A percentile compares a stretch with the other conserved stretches of the same genome.
These are phyloP conservation scores for Liodrosophila aerea DNA, from an alignment of 2,888 invertebrate species.

Conservation along the genomic window DNA sequence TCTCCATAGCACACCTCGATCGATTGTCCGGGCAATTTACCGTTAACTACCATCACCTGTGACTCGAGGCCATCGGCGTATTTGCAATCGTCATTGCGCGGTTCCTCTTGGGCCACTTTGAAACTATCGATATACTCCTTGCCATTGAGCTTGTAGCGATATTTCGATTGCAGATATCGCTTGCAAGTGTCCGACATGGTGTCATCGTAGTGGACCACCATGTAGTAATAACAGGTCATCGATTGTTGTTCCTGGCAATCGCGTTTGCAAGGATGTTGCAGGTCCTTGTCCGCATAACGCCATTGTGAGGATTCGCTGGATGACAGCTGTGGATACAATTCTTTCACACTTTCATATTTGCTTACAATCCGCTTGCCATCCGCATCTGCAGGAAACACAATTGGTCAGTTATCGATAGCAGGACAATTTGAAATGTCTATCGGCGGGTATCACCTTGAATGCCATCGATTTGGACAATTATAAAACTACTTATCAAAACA, in stretches of 20 bases:
- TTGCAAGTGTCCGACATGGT: conserved; percentile 77
- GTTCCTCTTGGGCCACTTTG: conserved; percentile 33
- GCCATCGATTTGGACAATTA: conserved; percentile 63
- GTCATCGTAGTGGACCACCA: conserved; percentile 79
- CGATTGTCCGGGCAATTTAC: conserved; percentile 69
- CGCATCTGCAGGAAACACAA: conserved; percentile 44
- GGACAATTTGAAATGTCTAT: not conserved
- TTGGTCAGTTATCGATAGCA: conserved; percentile 10
- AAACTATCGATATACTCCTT: conserved; percentile 67
- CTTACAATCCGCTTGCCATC: conserved; percentile 60
- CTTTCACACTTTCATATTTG: conserved; percentile 66
- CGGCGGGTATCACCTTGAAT: conserved; percentile 58
- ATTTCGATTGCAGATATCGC: conserved; percentile 66
- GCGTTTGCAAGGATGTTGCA: conserved; percentile 77
- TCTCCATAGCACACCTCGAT: conserved; percentile 80
- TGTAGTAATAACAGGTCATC: conserved; percentile 79
- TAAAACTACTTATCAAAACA: conserved; percentile 47
- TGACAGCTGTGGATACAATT: conserved; percentile 65
- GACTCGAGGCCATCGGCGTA: conserved; percentile 75
- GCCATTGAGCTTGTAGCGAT: conserved; percentile 62
- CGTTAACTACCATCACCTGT: conserved; percentile 76
- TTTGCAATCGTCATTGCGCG: conserved; percentile 67
- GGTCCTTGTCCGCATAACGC: conserved; percentile 62
- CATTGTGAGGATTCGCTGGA: conserved; percentile 62
- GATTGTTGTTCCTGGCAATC: conserved; percentile 65